Evolutionary conservation across 2,888 invertebrate genomes (phyloP), one percentile per base, ranked within the genome.

Genomic region (Tiliacea aurago): DNA sequence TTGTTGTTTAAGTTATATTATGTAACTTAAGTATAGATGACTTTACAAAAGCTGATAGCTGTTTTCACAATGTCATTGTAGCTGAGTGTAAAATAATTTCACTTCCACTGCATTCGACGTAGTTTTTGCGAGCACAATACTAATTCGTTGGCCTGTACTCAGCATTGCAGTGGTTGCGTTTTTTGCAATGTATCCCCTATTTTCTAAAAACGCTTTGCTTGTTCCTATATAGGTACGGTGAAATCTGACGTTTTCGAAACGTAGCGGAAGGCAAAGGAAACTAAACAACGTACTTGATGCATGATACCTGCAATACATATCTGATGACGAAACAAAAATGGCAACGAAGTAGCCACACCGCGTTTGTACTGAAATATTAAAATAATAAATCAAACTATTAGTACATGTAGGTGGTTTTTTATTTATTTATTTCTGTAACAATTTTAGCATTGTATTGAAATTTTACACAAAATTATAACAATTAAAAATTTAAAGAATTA

Each of bases 221-320:
- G 69, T 80, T 77, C 45, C 65, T 74, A 28, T 28, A 28, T 2
- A n/a, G n/a, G n/a, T n/a, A 64, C 70, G 47, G 45, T 58, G 74
- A 77, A 80, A 75, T 75, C 72, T 76, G 75, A 86, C 80, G 72
- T 81, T 84, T 85, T 79, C 55, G 37, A 67, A 77, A 79, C 67
- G 61, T 66, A 76, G 58, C 76, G 55, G 62, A 71, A 53, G 37
- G 59, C 70, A 76, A 81, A 71, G 61, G 51, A 68, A 76, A 49
- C n/a, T 33, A 49, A 58, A 68, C 64, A 80, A 78, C 33, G 23
- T 47, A 56, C n/a, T 20, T 70, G 55, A 56, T 80, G 62, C 62
- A 74, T 74, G 45, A 68, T 62, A 73, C 45, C 66, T 68, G 49
- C 61, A 51, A 47, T 70, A 51, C 47, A n/a, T 33, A 33, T 55